Percentiles rank a stretch among this genome's conserved stretches.
phyloP scores from a whole-genome alignment of 2,888 invertebrate species.

The Synanthedon myopaeformis region DNA sequence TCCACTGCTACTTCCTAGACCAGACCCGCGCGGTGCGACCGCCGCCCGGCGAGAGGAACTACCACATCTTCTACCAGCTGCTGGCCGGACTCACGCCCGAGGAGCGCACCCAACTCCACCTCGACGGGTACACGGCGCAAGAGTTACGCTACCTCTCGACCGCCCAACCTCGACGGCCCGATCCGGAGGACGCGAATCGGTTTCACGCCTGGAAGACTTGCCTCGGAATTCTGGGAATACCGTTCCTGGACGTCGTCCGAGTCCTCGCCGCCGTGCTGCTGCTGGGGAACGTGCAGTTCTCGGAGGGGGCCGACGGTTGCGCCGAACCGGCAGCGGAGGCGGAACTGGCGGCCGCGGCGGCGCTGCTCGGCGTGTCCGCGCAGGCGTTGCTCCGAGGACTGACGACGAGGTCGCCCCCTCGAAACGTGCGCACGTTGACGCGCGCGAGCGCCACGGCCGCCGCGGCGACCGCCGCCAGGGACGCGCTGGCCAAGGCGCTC shows the following conservation, averaged over 20 bases:
- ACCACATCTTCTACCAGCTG: slow-evolving; percentile 97
- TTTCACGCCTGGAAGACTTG: slow-evolving; percentile 95
- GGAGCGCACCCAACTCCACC: slow-evolving; percentile 86
- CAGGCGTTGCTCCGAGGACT: slow-evolving; percentile 83
- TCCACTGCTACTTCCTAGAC: slow-evolving; percentile 95
- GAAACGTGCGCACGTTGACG: slow-evolving; percentile 82
- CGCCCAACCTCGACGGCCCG: slow-evolving; percentile 78
- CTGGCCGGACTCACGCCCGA: slow-evolving; percentile 89
- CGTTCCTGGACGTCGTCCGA: slow-evolving; percentile 92
- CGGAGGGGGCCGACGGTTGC: slow-evolving; percentile 80
- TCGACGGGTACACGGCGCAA: slow-evolving; percentile 85
- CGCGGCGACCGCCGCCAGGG: slow-evolving; percentile 88
- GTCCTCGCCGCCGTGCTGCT: slow-evolving; percentile 91
- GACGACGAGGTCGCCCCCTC: slow-evolving; percentile 82
- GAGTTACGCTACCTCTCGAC: slow-evolving; percentile 82
- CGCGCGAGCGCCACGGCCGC: slow-evolving; percentile 85
- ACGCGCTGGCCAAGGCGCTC: slow-evolving; percentile 90
- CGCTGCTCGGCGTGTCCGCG: slow-evolving; percentile 79
- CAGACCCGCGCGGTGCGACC: slow-evolving; percentile 92
- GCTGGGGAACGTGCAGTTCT: slow-evolving; percentile 91
- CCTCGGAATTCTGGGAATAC: slow-evolving; percentile 90
- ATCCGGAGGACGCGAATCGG: slow-evolving; percentile 51
- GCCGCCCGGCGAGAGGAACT: slow-evolving; percentile 90
- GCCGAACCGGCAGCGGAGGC: slow-evolving; percentile 85
- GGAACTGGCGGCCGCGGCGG: slow-evolving; percentile 88